Conservation (phyloP, 2,113 vertebrate species). For the Procavia capensis region DNA sequence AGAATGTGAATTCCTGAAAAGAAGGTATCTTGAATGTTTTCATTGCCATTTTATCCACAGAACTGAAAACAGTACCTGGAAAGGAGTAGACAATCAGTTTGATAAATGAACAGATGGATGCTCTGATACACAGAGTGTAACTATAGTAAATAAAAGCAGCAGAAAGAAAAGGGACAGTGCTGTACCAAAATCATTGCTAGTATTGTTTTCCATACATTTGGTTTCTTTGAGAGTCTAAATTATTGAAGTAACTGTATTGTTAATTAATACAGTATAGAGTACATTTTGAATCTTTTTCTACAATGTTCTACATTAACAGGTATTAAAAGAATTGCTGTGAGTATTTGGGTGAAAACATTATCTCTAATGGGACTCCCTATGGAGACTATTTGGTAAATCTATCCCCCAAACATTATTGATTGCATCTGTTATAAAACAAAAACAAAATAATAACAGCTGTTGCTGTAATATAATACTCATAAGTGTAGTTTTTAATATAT, state of each 20-base stretch:
- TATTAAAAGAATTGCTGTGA: slow-evolving; percentile 26
- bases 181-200: slow-evolving; percentile 4
- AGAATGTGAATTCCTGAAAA: not conserved
- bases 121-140: not conserved
- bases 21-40: not conserved
- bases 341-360: slow-evolving; percentile 49
- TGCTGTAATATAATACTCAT: slow-evolving; percentile 34
- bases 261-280: slow-evolving; percentile 62
- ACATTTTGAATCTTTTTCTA: not conserved
- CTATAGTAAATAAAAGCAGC: not conserved
- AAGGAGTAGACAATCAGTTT: not conserved
- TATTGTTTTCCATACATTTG: not conserved
- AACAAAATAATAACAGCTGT: slow-evolving; percentile 58
- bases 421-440: slow-evolving; percentile 45
- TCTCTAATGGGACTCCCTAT: slow-evolving; percentile 27
- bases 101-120: not conserved
- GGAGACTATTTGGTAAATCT: slow-evolving; percentile 71
- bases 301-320: slow-evolving; percentile 31
- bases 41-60: not conserved
- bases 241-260: slow-evolving; percentile 45
- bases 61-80: not conserved
- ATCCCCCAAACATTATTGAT: slow-evolving; percentile 64
- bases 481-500: slow-evolving; percentile 44
- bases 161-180: not conserved
- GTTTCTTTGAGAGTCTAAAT: slow-evolving; percentile 50